Conservation (phyloP, 2,888 invertebrate species). For the Brachynemurus nebulosus region DNA sequence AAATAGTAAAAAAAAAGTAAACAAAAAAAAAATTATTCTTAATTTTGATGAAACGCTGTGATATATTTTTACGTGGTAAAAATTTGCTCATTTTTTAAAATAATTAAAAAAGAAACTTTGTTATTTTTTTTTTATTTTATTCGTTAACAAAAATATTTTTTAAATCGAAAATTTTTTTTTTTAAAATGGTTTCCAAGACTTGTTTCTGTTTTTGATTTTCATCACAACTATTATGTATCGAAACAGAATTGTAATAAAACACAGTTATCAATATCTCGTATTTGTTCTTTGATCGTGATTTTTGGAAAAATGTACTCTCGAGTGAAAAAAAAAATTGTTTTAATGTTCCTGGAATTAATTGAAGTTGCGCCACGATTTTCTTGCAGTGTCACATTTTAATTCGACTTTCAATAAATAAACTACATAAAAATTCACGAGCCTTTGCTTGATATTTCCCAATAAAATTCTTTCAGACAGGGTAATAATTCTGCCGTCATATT, state of each 20-base stretch:
- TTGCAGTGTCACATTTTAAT: neutral
- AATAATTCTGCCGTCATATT: too few relatives aligned
- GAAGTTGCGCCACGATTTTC: constrained; percentile 2
- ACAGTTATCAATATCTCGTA: too few relatives aligned
- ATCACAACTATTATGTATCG: neutral
- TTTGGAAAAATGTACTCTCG: neutral
- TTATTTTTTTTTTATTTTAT: too few relatives aligned
- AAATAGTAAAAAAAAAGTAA: neutral
- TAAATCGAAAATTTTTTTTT: too few relatives aligned
- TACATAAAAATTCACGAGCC: too few relatives aligned
- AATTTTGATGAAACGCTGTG: constrained; percentile 1
- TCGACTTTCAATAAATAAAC: constrained; percentile 1
- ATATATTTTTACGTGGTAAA: constrained; percentile 1
- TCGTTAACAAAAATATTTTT: too few relatives aligned
- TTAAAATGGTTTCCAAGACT: neutral
- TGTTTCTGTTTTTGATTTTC: neutral
- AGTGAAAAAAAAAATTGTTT: neutral
- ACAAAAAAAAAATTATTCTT: neutral
- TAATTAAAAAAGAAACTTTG: too few relatives aligned
- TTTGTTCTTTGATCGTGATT: too few relatives aligned
- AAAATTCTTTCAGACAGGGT: too few relatives aligned
- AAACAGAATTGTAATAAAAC: too few relatives aligned
- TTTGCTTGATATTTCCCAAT: too few relatives aligned
- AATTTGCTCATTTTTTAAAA: neutral
- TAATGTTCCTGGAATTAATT: neutral